Evolutionary conservation across 1,140 invertebrate species (phyloP), one percentile per base, ranked within the genome.

Genomic region (Laupala kohalensis): DNA sequence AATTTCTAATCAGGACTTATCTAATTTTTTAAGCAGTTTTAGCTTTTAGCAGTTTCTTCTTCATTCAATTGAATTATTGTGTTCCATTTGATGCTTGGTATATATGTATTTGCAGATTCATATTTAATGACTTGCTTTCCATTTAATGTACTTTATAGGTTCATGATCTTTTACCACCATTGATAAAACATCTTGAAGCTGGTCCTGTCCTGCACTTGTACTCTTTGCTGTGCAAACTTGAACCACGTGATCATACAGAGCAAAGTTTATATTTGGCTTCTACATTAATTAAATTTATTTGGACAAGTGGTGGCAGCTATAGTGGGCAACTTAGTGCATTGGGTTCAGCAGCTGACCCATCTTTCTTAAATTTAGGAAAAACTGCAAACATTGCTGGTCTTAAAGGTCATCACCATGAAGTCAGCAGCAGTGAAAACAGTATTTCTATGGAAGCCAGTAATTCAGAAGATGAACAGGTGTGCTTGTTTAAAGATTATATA

Each of bases 171-270:
- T 80, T 97, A 28, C 92, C 93, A 0, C 90, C 92, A 2, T 84
- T 97, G 71, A 94, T 97, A 0, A 94, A 96, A 78, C 92, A 95
- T 79, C 80, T 97, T 70, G 92, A 95, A 62, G 88, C 92, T 0
- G 88, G 89, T 19, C 93, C 93, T 0, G 93, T 94, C 53, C 85
- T 93, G 67, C 93, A 97, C 85, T 82, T 97, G 0, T 94, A 96
- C 76, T 88, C 89, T 72, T 81, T 96, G 24, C 81, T 97, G 13
- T 91, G 91, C 73, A 88, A 88, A 77, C 81, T 97, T 74, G 93
- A 95, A 76, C 89, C 93, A 0, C 92, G 92, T 75, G 91, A 95
- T 75, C 94, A 97, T 77, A 96, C 92, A 2, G 95, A 97, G 82
- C 94, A 91, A 87, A 97, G 93, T 75, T 83, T 96, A 65, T 93